Conservation (phyloP, 2,113 vertebrate species). For the Spea bombifrons region DNA sequence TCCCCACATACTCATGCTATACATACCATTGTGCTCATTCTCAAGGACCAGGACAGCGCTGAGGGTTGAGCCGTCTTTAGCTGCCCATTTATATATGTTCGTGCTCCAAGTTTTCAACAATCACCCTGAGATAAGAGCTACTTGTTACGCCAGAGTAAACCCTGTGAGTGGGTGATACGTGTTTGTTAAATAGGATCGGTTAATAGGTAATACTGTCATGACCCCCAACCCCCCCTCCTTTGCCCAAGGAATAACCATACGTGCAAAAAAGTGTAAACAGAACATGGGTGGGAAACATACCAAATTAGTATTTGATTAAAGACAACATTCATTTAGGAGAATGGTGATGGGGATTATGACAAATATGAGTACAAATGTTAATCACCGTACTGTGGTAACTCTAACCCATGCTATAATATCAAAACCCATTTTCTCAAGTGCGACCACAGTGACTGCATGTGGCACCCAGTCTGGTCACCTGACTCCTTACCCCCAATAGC, state of each 20-base stretch:
- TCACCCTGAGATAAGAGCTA: constrained; percentile 30
- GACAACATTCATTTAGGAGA: neutral
- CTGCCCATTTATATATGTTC: constrained; percentile 32
- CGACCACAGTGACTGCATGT: no score
- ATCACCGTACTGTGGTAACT: neutral
- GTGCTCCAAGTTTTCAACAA: neutral
- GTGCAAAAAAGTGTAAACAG: constrained; percentile 11
- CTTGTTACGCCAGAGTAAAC: constrained; percentile 34
- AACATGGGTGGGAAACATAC: constrained; percentile 19
- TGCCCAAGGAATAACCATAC: neutral
- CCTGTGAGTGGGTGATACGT: constrained; percentile 27
- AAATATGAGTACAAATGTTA: constrained; percentile 15
- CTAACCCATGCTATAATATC: neutral
- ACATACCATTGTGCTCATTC: constrained; percentile 44
- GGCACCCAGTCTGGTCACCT: no score
- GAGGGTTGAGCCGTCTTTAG: neutral
- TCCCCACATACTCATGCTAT: neutral
- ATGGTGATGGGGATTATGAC: neutral
- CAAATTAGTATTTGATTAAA: constrained; percentile 19
- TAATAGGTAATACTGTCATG: neutral
- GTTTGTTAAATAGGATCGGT: constrained; percentile 33
- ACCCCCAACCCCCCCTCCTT: constrained; percentile 9
- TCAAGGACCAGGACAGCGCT: neutral
- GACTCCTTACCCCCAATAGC: no score
- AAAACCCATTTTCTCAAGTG: no score